A percentile compares a stretch with the other conserved stretches of the same genome.
phyloP scores from a whole-genome alignment of 2,797 vertebrate species.

The Pogoniulus pusillus region DNA sequence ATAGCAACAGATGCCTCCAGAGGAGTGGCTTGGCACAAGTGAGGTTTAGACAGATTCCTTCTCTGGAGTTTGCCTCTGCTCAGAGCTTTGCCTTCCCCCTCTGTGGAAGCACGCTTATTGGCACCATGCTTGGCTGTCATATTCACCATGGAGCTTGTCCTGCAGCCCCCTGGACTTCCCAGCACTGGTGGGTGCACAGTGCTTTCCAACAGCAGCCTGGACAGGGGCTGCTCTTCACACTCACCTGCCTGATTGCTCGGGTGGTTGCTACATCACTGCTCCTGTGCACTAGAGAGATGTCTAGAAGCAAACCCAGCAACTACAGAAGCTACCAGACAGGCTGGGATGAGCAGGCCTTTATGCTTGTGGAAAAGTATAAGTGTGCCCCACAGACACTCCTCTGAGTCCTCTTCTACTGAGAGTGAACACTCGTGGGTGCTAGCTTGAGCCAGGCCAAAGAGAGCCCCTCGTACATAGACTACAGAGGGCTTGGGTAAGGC shows the following conservation, averaged over 20 bases:
- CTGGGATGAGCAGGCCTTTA: neutral
- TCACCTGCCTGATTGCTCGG: accelerated
- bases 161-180: neutral
- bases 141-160: neutral
- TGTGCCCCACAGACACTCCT: neutral
- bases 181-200: accelerated
- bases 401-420: accelerated
- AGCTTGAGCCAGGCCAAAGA: neutral
- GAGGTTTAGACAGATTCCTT: neutral
- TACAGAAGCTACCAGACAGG: neutral
- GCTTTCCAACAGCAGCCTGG: neutral
- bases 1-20: neutral
- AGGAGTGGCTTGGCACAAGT: neutral
- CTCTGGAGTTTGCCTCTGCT: neutral
- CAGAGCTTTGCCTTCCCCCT: neutral
- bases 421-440: neutral
- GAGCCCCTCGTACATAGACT: neutral
- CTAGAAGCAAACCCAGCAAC: neutral
- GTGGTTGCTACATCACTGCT: neutral
- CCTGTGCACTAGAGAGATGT: neutral
- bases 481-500: neutral
- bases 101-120: neutral
- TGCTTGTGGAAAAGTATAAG: neutral
- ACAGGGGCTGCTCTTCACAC: neutral
- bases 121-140: neutral